These are phyloP conservation scores for Mythimna vitellina DNA, from an alignment of 2,888 invertebrate species.

Conservation along the genomic window DNA sequence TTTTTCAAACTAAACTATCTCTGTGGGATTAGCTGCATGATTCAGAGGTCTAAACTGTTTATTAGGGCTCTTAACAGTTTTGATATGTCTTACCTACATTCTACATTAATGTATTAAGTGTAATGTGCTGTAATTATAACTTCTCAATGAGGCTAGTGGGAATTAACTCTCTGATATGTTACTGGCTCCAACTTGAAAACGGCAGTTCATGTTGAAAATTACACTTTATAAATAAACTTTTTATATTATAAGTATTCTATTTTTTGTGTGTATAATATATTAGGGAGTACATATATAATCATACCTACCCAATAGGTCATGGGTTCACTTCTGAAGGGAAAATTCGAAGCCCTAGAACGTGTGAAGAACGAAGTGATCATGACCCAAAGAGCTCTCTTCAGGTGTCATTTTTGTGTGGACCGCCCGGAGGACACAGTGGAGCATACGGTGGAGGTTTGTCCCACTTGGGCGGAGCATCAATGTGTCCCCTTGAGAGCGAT, in stretches of 20 bases:
- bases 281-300: no score
- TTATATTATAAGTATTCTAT: background rate
- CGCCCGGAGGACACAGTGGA: no score
- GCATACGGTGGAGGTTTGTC: no score
- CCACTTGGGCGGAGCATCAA: no score
- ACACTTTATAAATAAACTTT: background rate
- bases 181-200: slow-evolving; percentile 23
- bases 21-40: background rate
- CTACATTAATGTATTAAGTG: slow-evolving; percentile 9
- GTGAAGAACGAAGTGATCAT: no score
- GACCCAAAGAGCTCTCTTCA: no score
- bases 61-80: slow-evolving; percentile 4
- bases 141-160: slow-evolving; percentile 29
- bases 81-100: slow-evolving; percentile 1
- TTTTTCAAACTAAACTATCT: no score
- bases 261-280: background rate
- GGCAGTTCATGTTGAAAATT: slow-evolving; percentile 13
- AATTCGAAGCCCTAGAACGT: no score
- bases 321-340: no score
- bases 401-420: no score
- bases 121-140: slow-evolving; percentile 35
- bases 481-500: no score
- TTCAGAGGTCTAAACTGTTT: background rate
- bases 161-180: slow-evolving; percentile 22
- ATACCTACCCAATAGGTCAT: no score